Evolutionary conservation across 2,888 invertebrate species (phyloP).

Genomic region (Agapostemon virescens): DNA sequence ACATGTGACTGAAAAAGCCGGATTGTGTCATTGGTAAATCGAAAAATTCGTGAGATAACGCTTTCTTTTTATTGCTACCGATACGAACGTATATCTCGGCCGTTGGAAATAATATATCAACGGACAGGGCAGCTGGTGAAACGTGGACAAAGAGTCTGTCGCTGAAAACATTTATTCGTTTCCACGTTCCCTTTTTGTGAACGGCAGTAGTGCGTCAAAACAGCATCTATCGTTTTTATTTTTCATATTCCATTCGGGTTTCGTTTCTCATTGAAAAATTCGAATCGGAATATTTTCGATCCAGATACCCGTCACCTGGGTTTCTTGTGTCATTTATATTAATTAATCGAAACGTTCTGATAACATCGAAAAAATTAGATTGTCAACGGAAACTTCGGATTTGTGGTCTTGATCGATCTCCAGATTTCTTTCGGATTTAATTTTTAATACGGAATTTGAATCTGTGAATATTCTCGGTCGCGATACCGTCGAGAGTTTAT

Average conservation of each 20-base stretch:
- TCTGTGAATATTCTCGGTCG: neutral
- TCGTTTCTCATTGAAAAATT: neutral
- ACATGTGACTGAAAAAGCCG: constrained; percentile 31
- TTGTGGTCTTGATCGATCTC: too few species aligned
- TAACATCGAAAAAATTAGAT: too few species aligned
- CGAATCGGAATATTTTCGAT: neutral
- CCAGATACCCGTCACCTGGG: neutral
- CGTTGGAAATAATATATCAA: neutral
- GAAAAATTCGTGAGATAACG: neutral
- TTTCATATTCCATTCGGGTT: neutral
- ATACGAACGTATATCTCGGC: constrained; percentile 22
- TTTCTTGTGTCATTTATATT: neutral
- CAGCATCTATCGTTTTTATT: neutral
- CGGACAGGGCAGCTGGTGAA: neutral
- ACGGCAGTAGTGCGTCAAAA: neutral
- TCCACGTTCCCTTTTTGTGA: neutral
- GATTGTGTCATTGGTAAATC: constrained; percentile 19
- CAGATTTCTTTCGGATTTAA: too few species aligned
- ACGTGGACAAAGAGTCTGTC: neutral
- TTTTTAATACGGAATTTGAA: too few species aligned
- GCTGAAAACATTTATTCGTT: neutral
- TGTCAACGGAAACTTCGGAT: too few species aligned
- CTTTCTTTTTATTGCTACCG: neutral
- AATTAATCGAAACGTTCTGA: too few species aligned
- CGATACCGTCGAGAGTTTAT: neutral